Base-by-base conservation (phyloP, 2,888 invertebrate genomes). In the Myopa testacea region DNA sequence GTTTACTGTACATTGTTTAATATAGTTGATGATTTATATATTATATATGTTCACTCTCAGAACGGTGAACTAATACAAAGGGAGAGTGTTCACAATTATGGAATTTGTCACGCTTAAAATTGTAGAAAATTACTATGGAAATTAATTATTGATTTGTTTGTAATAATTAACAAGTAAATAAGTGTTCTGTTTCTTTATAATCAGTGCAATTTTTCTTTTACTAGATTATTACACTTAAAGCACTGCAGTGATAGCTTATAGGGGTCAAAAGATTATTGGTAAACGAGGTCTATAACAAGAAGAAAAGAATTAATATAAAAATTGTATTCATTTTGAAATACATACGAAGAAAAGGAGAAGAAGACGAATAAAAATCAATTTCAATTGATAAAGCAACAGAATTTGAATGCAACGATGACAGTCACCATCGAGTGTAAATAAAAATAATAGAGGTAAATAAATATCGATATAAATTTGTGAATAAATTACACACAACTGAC, bases 401-500 rank as follows among this genome's bases (percentile, higher is more conserved):
- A 63, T 63, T 12, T 34, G 12, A 37, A 8, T 19, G 74, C 65
- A 38, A 55, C 37, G 37, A 8, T 34, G 12, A 68, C 40, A n/a
- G 16, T 19, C 45, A 40, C 37, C n/a, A 37, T 6, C 45, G 6
- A 26, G n/a, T 58, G 58, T 71, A 38, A 58, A 71, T 71, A 52
- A 65, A 65, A 52, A 63, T 37, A 74, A 60, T 65, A 38, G 38
- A 65, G 16, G 37, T 72, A 58, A 74, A 75, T 58, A 67, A 75
- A 75, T 38, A 55, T n/a, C 26, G 10, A 68, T 70, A 76, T 63
- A 71, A 76, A 76, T 58, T 63, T 73, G 37, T 34, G 38, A 1
- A 65, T 77, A 77, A 77, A 77, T 77, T 67, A 72, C 38, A 77
- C 16, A 45, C 78, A 73, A 62, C 45, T 74, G 78, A 78, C 74